Evolutionary conservation across 2,797 vertebrate species (phyloP).

Genomic region (Schizopygopsis pylzovi): DNA sequence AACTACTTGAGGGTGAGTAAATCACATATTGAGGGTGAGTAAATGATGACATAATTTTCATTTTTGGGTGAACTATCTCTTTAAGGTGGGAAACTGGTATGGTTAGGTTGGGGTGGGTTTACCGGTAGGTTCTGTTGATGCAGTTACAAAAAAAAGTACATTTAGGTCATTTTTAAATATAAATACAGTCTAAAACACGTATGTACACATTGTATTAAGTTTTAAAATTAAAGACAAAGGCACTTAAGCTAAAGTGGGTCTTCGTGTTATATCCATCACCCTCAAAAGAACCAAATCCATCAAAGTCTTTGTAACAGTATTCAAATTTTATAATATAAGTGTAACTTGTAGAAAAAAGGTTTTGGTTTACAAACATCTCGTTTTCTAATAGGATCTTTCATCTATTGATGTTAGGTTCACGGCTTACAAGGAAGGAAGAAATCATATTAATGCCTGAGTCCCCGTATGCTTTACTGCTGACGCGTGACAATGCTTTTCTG

Average conservation of each 20-base stretch:
- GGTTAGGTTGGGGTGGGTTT: neutral
- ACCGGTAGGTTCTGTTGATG: neutral
- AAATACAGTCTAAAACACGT: neutral
- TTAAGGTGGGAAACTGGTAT: neutral
- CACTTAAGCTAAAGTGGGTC: neutral
- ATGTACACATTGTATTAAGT: neutral
- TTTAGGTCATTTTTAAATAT: neutral
- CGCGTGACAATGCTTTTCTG: constrained; percentile 17
- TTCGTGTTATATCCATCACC: neutral
- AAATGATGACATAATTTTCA: too few species aligned
- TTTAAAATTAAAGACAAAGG: neutral
- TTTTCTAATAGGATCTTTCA: neutral
- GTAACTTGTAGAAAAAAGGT: neutral
- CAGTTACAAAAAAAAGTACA: neutral
- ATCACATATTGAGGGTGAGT: too few species aligned
- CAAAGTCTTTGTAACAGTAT: neutral
- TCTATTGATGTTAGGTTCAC: constrained; percentile 6
- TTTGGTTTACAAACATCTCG: neutral
- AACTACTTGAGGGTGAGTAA: too few species aligned
- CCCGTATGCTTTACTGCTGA: constrained; percentile 12
- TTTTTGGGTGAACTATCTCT: too few species aligned
- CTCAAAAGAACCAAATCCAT: too few species aligned
- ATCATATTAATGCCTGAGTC: neutral
- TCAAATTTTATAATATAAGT: neutral
- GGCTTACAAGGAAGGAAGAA: neutral